A percentile compares a stretch with the other conserved stretches of the same genome.
Conservation (phyloP, 2,888 invertebrate genomes). For the Exocentrus adspersus region DNA sequence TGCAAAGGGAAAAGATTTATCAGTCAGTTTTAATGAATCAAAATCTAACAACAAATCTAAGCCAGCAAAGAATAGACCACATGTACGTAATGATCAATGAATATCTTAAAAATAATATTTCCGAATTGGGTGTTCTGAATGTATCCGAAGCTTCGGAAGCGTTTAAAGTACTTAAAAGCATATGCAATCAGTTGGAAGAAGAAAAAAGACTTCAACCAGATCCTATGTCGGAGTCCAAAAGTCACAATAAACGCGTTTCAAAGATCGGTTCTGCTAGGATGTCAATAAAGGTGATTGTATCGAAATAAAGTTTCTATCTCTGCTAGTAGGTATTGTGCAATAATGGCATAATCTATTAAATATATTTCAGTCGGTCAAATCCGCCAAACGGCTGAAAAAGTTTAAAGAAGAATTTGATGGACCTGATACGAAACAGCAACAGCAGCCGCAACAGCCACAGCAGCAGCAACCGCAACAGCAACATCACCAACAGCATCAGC, state of each 20-base stretch:
- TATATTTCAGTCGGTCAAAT: too few relatives aligned
- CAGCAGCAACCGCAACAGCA: too few relatives aligned
- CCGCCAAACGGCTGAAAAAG: too few relatives aligned
- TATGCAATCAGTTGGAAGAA: constrained; percentile 51
- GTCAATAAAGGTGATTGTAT: constrained; percentile 20
- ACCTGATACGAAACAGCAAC: too few relatives aligned
- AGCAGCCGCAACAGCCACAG: too few relatives aligned
- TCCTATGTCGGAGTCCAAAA: constrained; percentile 24
- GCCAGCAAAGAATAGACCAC: constrained; percentile 56
- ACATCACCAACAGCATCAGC: too few relatives aligned
- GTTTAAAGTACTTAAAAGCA: constrained; percentile 58
- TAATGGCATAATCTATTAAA: too few relatives aligned
- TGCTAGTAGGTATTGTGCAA: too few relatives aligned
- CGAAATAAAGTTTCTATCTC: too few relatives aligned
- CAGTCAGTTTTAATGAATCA: constrained; percentile 58
- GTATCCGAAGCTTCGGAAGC: constrained; percentile 58
- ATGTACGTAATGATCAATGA: constrained; percentile 56
- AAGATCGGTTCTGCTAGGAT: constrained; percentile 23
- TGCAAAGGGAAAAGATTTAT: constrained; percentile 56
- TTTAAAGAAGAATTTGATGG: too few relatives aligned
- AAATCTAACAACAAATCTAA: constrained; percentile 56
- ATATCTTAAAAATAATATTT: constrained; percentile 57
- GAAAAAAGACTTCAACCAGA: constrained; percentile 41
- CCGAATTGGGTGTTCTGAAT: constrained; percentile 58
- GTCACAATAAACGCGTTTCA: constrained; percentile 24